Conservation (phyloP, 92 coral and sea anemone genomes). For the Montipora capitata region DNA sequence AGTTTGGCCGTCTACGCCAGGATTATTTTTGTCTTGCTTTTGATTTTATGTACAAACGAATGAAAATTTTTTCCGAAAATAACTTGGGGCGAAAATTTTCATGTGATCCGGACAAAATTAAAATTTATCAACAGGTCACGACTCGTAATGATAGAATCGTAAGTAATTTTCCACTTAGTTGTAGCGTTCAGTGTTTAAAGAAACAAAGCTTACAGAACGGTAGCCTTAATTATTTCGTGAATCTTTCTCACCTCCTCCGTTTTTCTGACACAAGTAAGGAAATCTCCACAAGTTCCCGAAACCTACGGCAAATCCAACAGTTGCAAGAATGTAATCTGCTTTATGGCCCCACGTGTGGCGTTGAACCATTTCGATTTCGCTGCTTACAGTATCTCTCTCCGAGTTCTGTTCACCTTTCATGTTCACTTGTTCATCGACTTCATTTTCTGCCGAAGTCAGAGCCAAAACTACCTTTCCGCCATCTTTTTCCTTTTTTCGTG, state of each 20-base stretch:
- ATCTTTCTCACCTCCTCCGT: constrained; percentile 76
- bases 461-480: neutral
- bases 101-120: no score
- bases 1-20: no score
- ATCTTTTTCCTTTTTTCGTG: constrained; percentile 28
- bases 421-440: constrained; percentile 2
- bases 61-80: no score
- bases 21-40: no score
- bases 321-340: constrained; percentile 76
- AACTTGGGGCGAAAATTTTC: no score
- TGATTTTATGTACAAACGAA: no score
- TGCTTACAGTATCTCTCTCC: constrained; percentile 26
- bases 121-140: no score
- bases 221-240: neutral
- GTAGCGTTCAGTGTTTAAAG: no score
- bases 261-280: constrained; percentile 80
- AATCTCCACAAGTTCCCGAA: constrained; percentile 86
- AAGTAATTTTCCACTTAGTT: no score
- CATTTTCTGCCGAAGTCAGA: constrained; percentile 15
- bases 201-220: no score
- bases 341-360: constrained; percentile 77
- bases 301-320: constrained; percentile 83
- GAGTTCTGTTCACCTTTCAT: constrained; percentile 2
- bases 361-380: constrained; percentile 41
- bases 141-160: no score